Percentiles rank a stretch among this genome's conserved stretches.
Conservation (phyloP, 2,113 vertebrate species). For the Zapus hudsonius region DNA sequence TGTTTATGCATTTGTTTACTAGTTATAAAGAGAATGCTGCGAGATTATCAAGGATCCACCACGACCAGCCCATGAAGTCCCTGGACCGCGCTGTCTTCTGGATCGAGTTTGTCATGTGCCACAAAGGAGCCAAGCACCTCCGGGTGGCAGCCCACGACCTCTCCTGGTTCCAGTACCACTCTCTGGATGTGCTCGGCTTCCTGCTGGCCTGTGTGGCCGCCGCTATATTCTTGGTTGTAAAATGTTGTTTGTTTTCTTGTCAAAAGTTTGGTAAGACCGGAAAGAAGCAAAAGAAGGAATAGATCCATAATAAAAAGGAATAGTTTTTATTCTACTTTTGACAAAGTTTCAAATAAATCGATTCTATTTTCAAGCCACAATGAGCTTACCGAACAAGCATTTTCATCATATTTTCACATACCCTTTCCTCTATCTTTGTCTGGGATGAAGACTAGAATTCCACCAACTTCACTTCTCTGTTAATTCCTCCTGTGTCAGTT, state of each 20-base stretch:
- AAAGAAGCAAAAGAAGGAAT: constrained; percentile 84
- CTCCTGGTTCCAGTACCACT: constrained; percentile 94
- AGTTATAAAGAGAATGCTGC: constrained; percentile 92
- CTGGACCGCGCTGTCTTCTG: constrained; percentile 93
- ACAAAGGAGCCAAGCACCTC: constrained; percentile 93
- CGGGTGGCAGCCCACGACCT: constrained; percentile 90
- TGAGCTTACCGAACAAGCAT: neutral
- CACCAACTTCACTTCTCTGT: neutral
- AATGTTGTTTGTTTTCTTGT: constrained; percentile 85
- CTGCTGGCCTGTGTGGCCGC: constrained; percentile 80
- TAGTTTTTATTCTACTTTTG: neutral
- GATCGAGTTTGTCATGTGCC: constrained; percentile 94
- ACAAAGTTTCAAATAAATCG: neutral
- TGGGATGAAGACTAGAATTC: neutral
- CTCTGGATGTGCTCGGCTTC: constrained; percentile 91
- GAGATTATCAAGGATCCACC: constrained; percentile 90
- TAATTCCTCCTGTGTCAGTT: neutral
- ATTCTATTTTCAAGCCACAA: neutral
- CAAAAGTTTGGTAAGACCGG: constrained; percentile 76
- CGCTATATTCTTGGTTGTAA: constrained; percentile 79
- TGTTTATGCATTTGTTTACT: neutral
- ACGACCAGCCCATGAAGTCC: constrained; percentile 90
- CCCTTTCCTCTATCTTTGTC: neutral
- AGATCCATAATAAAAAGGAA: constrained; percentile 81
- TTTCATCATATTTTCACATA: neutral